Evolutionary conservation across 92 coral and sea anemone species (phyloP), one percentile per base, ranked within the genome.

Genomic region (Porites lobata): DNA sequence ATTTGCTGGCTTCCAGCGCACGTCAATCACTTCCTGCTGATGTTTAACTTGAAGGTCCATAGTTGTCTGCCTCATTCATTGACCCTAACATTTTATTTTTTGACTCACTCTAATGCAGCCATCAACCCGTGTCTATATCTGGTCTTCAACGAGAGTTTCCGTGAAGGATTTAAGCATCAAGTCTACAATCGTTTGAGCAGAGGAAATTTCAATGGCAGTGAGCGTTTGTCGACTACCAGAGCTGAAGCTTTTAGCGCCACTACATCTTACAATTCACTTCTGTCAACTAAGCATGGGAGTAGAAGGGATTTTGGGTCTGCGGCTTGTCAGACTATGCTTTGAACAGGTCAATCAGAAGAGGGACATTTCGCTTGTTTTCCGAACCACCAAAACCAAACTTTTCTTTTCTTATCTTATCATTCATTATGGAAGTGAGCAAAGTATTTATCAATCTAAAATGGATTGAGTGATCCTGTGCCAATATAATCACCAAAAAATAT

Each of bases 1-100:
- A 78, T 89, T 29, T 93, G 93, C 56, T 93, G 96, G 96, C 90
- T 93, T 73, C 96, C 96, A 56, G 96, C 91, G 54, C 91, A 93
- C 84, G 90, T 93, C 92, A 90, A 86, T 75, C 93, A 89, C 72
- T 81, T 93, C 74, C 87, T 93, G 5, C 65, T 66, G 58, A 89
- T 90, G 12, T 90, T 89, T 59, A 79, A 90, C 76, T 86, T 54
- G 38, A 64, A 83, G n/a, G 75, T 66, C 50, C 86, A 76, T 68
- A 86, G 75, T 18, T 87, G 93, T 62, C 89, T 93, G 11, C 96
- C 96, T 5, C 57, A 72, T 1, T 81, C 88, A 17, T 72, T 93
- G 65, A 79, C 83, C 69, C 80, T 90, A 58, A 21, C 88, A 4
- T 83, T 90, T 32, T 93, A 90, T 17, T 76, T 89, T 51, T 86